Percentiles rank a stretch among this genome's conserved stretches.
These are phyloP conservation scores for Anhinga rufa DNA, from an alignment of 2,113 vertebrate species.

Conservation along the genomic window DNA sequence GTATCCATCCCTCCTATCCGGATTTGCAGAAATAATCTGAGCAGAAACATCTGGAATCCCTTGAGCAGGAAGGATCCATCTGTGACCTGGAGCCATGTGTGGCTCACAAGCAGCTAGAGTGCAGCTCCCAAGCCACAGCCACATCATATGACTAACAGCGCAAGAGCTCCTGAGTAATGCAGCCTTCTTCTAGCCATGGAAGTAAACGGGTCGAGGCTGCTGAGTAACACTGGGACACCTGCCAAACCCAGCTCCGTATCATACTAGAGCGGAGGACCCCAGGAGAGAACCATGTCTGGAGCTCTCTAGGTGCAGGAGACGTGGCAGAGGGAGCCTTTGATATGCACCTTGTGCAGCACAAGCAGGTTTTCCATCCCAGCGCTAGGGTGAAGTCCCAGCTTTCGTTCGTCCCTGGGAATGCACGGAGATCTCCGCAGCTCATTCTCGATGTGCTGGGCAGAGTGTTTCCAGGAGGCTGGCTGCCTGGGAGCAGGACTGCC, in stretches of 20 bases:
- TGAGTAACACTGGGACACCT: background rate
- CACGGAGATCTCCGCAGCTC: background rate
- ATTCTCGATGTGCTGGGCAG: background rate
- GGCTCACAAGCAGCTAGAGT: background rate
- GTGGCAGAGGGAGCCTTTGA: background rate
- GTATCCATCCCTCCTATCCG: background rate
- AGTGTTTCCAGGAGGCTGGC: background rate
- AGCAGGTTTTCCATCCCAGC: background rate
- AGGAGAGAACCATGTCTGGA: background rate
- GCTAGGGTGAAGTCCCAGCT: background rate
- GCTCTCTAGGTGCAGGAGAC: background rate
- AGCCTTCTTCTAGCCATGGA: background rate
- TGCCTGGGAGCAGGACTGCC: background rate
- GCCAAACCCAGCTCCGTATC: background rate
- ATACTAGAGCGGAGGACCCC: background rate
- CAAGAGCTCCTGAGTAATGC: background rate
- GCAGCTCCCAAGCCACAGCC: background rate
- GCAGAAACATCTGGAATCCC: slow-evolving; percentile 36
- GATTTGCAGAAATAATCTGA: slow-evolving; percentile 13
- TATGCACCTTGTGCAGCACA: background rate
- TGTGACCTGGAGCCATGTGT: background rate
- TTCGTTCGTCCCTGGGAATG: background rate
- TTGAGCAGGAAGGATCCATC: background rate
- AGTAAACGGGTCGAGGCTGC: background rate
- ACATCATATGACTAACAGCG: background rate